Conservation (phyloP, 2,113 vertebrate genomes). For the Ranitomeya variabilis region DNA sequence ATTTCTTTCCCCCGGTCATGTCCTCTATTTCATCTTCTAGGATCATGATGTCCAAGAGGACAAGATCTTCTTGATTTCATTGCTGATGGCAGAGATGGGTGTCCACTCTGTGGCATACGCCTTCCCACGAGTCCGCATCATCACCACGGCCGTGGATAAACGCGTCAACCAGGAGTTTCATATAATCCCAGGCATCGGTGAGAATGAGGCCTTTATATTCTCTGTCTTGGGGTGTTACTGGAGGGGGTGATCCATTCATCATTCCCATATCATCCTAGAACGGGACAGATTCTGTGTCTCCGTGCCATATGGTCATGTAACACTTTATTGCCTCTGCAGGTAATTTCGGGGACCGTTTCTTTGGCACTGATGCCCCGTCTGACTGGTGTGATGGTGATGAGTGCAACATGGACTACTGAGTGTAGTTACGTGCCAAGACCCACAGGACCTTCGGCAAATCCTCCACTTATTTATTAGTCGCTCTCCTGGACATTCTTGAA, state of each 20-base stretch:
- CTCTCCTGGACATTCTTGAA: slow-evolving; percentile 30
- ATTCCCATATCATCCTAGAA: not conserved
- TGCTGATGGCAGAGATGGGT: slow-evolving; percentile 91
- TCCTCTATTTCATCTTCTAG: slow-evolving; percentile 62
- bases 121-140: slow-evolving; percentile 86
- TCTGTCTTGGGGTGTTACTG: not conserved
- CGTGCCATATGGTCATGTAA: not conserved
- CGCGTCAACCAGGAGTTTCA: slow-evolving; percentile 88
- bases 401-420: slow-evolving; percentile 76
- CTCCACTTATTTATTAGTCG: slow-evolving; percentile 28
- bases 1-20: not conserved
- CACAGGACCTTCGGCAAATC: not conserved
- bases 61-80: slow-evolving; percentile 86
- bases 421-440: not conserved
- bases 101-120: slow-evolving; percentile 90
- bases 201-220: slow-evolving; percentile 55
- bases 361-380: slow-evolving; percentile 83
- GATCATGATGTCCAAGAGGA: slow-evolving; percentile 89
- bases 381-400: slow-evolving; percentile 80
- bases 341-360: slow-evolving; percentile 91
- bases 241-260: not conserved
- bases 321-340: slow-evolving; percentile 66
- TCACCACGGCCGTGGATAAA: slow-evolving; percentile 90
- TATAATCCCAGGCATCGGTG: slow-evolving; percentile 90
- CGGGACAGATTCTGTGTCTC: rapidly evolving